phyloP scores from a whole-genome alignment of 2,113 vertebrate species.

The Ictidomys tridecemlineatus region DNA sequence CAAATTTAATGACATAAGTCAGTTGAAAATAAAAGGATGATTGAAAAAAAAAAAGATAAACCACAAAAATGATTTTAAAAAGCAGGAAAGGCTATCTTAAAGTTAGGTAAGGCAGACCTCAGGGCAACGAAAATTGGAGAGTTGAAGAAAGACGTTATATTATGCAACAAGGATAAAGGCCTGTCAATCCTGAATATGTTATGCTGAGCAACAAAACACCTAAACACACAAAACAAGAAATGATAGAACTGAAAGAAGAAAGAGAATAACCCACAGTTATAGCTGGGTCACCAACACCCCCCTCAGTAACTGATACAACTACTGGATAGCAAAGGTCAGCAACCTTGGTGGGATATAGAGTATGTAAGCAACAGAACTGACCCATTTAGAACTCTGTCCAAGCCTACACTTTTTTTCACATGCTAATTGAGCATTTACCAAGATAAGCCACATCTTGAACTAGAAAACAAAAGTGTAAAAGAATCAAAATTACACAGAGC shows the following conservation, averaged over 20 bases:
- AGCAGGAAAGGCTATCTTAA: not conserved
- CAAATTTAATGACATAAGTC: not conserved
- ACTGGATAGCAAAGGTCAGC: not conserved
- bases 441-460: not conserved
- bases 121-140: not conserved
- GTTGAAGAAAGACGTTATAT: not conserved
- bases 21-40: constrained; percentile 1
- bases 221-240: not conserved
- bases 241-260: not conserved
- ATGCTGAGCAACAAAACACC: not conserved
- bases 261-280: not conserved
- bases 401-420: not conserved
- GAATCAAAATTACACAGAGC: not conserved
- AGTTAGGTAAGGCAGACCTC: not conserved
- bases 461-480: not conserved
- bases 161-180: not conserved
- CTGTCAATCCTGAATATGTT: not conserved
- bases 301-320: not conserved
- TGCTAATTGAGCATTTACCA: not conserved
- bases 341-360: not conserved
- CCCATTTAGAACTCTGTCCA: not conserved
- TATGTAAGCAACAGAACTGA: not conserved
- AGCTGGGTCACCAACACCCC: not conserved
- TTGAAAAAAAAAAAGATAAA: not conserved
- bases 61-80: not conserved